Evolutionary conservation across 2,113 vertebrate species (phyloP).

Genomic region (Hucho hucho): DNA sequence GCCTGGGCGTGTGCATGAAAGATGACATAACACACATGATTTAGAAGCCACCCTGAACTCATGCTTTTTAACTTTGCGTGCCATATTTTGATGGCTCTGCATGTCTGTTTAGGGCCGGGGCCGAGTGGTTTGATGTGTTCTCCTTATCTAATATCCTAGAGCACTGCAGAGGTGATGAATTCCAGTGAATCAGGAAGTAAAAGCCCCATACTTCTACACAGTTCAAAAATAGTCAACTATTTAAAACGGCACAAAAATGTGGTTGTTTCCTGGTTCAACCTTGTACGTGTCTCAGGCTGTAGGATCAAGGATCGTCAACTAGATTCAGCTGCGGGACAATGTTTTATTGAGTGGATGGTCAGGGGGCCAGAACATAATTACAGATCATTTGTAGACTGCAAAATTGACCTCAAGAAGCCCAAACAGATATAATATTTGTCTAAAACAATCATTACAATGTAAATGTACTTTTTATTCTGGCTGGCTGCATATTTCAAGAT

Average conservation of each 20-base stretch:
- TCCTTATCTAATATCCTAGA: neutral
- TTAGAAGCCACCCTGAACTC: neutral
- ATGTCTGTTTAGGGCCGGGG: conserved; percentile 17
- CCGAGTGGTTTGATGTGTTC: neutral
- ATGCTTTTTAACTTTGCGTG: neutral
- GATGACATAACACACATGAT: neutral
- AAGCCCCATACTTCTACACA: neutral
- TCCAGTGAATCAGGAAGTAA: neutral
- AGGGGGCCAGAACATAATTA: too few species aligned
- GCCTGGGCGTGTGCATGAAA: neutral
- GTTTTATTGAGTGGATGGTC: too few species aligned
- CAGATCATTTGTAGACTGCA: too few species aligned
- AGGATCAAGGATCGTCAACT: too few species aligned
- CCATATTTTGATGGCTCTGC: conserved; percentile 25
- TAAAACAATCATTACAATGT: too few species aligned
- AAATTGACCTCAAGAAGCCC: too few species aligned
- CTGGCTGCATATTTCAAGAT: too few species aligned
- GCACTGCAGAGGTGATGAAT: neutral
- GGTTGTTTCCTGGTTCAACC: neutral
- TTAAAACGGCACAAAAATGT: neutral
- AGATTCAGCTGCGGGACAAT: too few species aligned
- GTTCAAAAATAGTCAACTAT: neutral
- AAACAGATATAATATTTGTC: too few species aligned
- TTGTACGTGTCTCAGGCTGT: too few species aligned
- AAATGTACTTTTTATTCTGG: too few species aligned